These are phyloP conservation scores for Tetragonula carbonaria DNA, from an alignment of 2,888 invertebrate species.

Conservation along the genomic window DNA sequence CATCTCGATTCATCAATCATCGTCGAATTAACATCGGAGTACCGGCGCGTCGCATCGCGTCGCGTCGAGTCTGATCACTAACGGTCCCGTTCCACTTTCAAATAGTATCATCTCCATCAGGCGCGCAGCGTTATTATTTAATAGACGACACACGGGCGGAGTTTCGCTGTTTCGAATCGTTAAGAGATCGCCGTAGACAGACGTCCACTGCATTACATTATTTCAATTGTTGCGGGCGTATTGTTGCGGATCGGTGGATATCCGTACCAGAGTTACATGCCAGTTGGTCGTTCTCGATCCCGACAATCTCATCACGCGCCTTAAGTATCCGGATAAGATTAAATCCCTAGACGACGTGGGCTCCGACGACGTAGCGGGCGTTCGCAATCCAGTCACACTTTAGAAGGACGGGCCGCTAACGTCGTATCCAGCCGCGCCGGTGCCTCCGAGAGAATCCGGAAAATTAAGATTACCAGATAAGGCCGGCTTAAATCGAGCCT, in stretches of 20 bases:
- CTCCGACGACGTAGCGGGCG: constrained; percentile 57
- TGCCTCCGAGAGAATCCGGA: constrained; percentile 71
- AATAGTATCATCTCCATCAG: background rate
- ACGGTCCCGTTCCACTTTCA: background rate
- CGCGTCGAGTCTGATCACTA: background rate
- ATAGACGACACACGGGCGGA: background rate
- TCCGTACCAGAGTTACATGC: constrained; percentile 35
- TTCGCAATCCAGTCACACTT: constrained; percentile 77
- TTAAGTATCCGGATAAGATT: constrained; percentile 70
- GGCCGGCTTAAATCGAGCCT: constrained; percentile 50
- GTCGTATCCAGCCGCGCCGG: constrained; percentile 70
- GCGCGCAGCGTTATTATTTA: background rate
- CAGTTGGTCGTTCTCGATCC: constrained; percentile 41
- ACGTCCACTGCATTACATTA: constrained; percentile 6
- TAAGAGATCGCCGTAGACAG: constrained; percentile 1
- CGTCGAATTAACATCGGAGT: background rate
- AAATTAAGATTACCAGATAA: constrained; percentile 80
- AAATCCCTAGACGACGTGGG: constrained; percentile 67
- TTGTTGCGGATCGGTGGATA: constrained; percentile 18
- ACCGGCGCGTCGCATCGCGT: background rate
- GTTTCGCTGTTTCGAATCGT: background rate
- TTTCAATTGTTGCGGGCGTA: background rate
- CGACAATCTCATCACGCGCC: constrained; percentile 64
- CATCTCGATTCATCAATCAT: background rate
- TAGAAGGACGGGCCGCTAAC: constrained; percentile 71